These are phyloP conservation scores for Anorthoa munda DNA, from an alignment of 2,888 invertebrate species.

Conservation along the genomic window DNA sequence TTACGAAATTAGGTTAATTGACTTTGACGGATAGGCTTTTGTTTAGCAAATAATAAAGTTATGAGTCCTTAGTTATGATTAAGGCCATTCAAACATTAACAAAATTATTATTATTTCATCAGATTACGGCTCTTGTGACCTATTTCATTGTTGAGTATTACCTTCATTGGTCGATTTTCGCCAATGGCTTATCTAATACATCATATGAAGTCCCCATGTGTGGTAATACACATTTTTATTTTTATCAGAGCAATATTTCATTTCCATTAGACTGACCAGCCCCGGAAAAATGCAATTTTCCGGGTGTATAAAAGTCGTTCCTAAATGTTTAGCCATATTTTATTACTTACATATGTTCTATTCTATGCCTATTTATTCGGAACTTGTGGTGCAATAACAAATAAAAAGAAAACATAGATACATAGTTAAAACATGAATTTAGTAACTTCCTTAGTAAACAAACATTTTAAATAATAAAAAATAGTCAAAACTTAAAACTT, in stretches of 20 bases:
- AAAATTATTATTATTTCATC: neutral
- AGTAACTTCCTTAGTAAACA: too few species aligned
- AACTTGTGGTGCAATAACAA: too few species aligned
- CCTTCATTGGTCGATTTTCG: neutral
- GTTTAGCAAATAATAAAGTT: slow-evolving; percentile 31
- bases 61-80: slow-evolving; percentile 25
- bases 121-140: neutral
- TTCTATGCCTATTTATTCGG: neutral
- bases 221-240: slow-evolving; percentile 40
- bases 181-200: slow-evolving; percentile 9
- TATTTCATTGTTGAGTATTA: neutral
- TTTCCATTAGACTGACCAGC: slow-evolving; percentile 36
- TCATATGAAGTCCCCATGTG: slow-evolving; percentile 23
- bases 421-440: too few species aligned
- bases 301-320: slow-evolving; percentile 25
- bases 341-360: neutral
- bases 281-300: slow-evolving; percentile 42
- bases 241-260: slow-evolving; percentile 42
- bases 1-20: slow-evolving; percentile 36
- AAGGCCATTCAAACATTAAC: slow-evolving; percentile 3
- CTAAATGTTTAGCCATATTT: neutral
- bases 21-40: slow-evolving; percentile 25
- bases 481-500: too few species aligned
- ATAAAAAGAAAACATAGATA: too few species aligned
- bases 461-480: too few species aligned